Conservation (phyloP, 2,888 invertebrate species). For the Sarcophaga rosellei region DNA sequence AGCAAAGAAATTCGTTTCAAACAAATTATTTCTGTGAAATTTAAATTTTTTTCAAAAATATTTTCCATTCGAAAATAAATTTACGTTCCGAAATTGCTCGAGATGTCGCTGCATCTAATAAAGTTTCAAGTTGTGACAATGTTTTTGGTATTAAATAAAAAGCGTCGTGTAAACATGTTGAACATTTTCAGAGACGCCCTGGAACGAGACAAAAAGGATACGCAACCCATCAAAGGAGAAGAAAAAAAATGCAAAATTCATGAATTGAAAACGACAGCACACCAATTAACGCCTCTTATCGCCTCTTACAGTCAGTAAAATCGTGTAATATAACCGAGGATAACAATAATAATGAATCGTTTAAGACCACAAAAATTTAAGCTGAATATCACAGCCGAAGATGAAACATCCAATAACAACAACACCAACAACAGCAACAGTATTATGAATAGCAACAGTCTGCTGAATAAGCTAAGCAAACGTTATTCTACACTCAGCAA, state of each 20-base stretch:
- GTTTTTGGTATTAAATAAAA: constrained; percentile 28
- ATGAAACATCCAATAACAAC: constrained; percentile 58
- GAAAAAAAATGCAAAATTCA: background rate
- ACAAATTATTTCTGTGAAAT: no score
- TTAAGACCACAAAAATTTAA: constrained; percentile 77
- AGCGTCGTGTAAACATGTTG: constrained; percentile 17
- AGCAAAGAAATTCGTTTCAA: no score
- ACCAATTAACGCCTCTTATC: no score
- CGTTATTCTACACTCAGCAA: constrained; percentile 80
- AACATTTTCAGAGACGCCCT: constrained; percentile 19
- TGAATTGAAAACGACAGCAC: background rate
- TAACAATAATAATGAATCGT: constrained; percentile 73
- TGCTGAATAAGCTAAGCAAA: constrained; percentile 79
- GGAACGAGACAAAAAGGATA: background rate
- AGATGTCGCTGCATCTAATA: no score
- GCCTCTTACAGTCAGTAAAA: background rate
- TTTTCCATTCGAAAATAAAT: no score
- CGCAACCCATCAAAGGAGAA: background rate
- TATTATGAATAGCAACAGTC: constrained; percentile 68
- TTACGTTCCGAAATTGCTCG: no score
- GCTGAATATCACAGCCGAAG: constrained; percentile 55
- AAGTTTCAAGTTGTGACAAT: constrained; percentile 29
- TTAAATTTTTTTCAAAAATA: no score
- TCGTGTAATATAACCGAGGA: background rate
- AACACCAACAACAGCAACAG: constrained; percentile 55